phyloP scores from a whole-genome alignment of 2,113 vertebrate genomes.

The Furnarius figulus region DNA sequence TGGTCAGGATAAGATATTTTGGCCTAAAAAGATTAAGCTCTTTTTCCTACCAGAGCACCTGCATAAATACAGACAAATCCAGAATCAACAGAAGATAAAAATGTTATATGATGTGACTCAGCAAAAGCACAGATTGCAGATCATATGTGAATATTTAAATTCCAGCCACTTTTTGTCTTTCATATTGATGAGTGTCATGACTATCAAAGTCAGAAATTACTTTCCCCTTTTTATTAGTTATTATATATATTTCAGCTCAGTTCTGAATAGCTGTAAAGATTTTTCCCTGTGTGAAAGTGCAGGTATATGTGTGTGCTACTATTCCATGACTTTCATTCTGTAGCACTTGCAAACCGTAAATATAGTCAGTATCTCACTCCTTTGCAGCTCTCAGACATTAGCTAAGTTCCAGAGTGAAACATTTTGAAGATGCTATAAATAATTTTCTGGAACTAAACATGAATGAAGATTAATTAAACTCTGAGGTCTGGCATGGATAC shows the following conservation, averaged over 20 bases:
- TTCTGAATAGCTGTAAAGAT: neutral
- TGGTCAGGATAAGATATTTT: neutral
- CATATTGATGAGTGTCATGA: neutral
- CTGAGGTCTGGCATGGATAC: neutral
- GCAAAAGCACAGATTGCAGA: neutral
- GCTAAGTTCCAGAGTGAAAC: neutral
- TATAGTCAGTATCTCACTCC: neutral
- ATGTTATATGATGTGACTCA: neutral
- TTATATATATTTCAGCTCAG: neutral
- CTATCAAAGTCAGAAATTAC: neutral
- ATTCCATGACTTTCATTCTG: neutral
- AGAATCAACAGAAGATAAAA: neutral
- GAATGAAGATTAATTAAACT: neutral
- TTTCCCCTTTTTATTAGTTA: neutral
- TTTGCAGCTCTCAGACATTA: neutral
- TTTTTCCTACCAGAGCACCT: neutral
- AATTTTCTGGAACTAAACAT: neutral
- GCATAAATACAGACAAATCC: neutral
- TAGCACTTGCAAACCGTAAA: neutral
- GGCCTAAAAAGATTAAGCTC: neutral
- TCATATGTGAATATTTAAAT: neutral
- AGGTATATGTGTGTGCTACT: neutral
- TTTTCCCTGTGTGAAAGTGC: neutral
- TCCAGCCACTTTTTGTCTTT: neutral
- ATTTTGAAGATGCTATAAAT: neutral